Evolutionary conservation across 2,113 vertebrate species (phyloP).

Genomic region (Oplegnathus fasciatus): DNA sequence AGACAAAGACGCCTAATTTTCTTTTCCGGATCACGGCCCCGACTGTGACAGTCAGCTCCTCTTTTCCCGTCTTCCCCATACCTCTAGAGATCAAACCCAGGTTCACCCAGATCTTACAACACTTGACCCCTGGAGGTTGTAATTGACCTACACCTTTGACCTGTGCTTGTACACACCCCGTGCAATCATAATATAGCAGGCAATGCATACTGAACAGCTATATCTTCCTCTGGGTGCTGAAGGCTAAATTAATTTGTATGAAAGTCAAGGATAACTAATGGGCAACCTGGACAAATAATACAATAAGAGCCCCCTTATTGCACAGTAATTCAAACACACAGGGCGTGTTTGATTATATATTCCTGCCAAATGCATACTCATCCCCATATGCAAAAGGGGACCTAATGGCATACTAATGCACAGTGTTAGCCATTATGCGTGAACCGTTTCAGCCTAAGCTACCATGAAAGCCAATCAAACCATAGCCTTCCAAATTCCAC

Average conservation of each 20-base stretch:
- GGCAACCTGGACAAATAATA: conserved; percentile 58
- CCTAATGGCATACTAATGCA: conserved; percentile 76
- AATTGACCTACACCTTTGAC: conserved; percentile 63
- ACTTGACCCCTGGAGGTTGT: conserved; percentile 23
- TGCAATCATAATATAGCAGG: conserved; percentile 39
- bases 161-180: conserved; percentile 40
- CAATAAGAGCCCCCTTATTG: conserved; percentile 50
- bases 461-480: conserved; percentile 76
- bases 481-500: conserved; percentile 64
- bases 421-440: conserved; percentile 71
- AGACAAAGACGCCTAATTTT: conserved; percentile 39
- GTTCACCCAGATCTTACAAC: conserved; percentile 18
- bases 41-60: conserved; percentile 15
- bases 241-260: conserved; percentile 73
- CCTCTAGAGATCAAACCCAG: conserved; percentile 38
- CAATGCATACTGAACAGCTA: conserved; percentile 49
- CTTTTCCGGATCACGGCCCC: conserved; percentile 2
- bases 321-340: conserved; percentile 58
- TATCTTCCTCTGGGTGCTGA: conserved; percentile 43
- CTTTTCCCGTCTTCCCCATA: background rate
- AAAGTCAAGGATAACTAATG: conserved; percentile 78
- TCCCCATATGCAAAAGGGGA: conserved; percentile 59
- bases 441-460: conserved; percentile 69
- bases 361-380: conserved; percentile 58
- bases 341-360: conserved; percentile 68